Evolutionary conservation across 2,797 vertebrate genomes (phyloP), one percentile per base, ranked within the genome.

Genomic region (Galago senegalensis): DNA sequence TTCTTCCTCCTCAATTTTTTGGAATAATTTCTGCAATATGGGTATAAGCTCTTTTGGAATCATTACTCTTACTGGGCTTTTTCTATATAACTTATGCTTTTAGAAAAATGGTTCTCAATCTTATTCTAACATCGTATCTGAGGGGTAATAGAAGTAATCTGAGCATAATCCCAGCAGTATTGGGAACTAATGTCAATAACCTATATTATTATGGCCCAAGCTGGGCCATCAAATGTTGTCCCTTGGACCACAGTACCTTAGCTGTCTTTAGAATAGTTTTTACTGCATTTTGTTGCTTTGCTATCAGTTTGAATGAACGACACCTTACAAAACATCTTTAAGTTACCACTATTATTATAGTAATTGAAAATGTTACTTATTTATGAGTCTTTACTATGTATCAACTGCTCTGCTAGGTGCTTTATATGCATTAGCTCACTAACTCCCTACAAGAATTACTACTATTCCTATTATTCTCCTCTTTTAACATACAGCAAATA

Each of bases 391-490:
- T 85, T 67, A 87, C 49, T 67, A 40, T 58, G 58, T n/a, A 89
- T 65, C 17, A 58, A 27, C 21, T 61, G 12, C 61, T 85, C 90
- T 80, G 10, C 46, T 56, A 60, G 60, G 17, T 93, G 53, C 6
- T 31, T 65, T 91, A 4, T 53, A 70, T 46, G 31, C 23, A 70
- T 37, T 65, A 90, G 40, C 34, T 93, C 69, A 82, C 0, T 82
- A 53, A 75, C 91, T 37, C 29, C 34, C 73, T 67, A 43, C 1
- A 69, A 94, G 49, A 95, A 85, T 60, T 77, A 67, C 49, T 84
- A 61, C 49, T 94, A 80, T 53, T 58, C 27, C 86, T 89, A 80
- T 88, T 81, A 80, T 56, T 88, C 11, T 77, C 13, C 37, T 95
- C 46, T 67, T 83, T 95, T 73, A 63, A 75, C 49, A 73, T 1